A percentile compares a stretch with the other conserved stretches of the same genome.
These are phyloP conservation scores for Papilio polyxenes DNA, from an alignment of 1,140 invertebrate species.

Conservation along the genomic window DNA sequence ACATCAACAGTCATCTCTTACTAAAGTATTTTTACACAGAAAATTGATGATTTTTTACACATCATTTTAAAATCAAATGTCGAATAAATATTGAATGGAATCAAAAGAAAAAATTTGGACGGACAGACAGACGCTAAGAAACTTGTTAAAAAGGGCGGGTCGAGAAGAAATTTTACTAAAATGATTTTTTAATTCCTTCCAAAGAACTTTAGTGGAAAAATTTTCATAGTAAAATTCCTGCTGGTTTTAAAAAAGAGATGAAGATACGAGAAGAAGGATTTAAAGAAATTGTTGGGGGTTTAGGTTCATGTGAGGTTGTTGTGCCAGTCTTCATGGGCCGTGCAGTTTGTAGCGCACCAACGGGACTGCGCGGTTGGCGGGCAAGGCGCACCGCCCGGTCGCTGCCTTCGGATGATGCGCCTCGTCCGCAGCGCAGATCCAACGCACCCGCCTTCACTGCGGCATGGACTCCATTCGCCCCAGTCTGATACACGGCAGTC, in stretches of 20 bases:
- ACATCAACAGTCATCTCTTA: conserved; percentile 69
- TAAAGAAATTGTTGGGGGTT: conserved; percentile 48
- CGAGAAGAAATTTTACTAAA: conserved; percentile 42
- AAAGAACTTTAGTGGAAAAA: not conserved
- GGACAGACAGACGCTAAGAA: conserved; percentile 71
- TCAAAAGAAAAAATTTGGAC: conserved; percentile 72
- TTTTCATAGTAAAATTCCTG: conserved; percentile 22
- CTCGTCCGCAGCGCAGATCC: conserved; percentile 91
- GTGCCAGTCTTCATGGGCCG: conserved; percentile 66
- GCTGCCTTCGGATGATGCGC: conserved; percentile 87
- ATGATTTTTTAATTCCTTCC: not conserved
- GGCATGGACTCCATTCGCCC: conserved; percentile 92
- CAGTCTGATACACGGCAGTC: conserved; percentile 93
- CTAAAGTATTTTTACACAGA: conserved; percentile 70
- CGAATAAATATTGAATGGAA: conserved; percentile 54
- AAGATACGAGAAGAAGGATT: conserved; percentile 30
- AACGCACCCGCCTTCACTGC: conserved; percentile 90
- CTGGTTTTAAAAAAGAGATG: conserved; percentile 2
- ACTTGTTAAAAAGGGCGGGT: conserved; percentile 46
- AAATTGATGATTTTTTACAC: conserved; percentile 70
- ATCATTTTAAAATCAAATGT: conserved; percentile 61
- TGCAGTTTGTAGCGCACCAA: conserved; percentile 89
- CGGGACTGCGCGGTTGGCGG: conserved; percentile 90
- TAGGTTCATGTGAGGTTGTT: conserved; percentile 66
- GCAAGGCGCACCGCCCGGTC: conserved; percentile 88